phyloP scores from a whole-genome alignment of 2,113 vertebrate species.

The Buteo buteo region DNA sequence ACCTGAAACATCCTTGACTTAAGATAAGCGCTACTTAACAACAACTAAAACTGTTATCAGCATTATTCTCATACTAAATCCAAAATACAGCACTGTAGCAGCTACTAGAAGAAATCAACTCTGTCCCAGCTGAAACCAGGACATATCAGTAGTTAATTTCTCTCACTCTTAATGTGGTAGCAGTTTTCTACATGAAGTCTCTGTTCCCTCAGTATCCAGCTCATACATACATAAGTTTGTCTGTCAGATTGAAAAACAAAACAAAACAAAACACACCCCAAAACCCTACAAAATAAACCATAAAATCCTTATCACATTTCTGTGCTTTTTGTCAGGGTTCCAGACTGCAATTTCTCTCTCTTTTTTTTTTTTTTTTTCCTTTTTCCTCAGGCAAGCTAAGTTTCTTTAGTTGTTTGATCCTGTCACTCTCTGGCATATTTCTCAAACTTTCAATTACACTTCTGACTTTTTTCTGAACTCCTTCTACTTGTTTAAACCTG shows the following conservation, averaged over 20 bases:
- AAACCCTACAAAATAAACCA: neutral
- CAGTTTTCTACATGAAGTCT: neutral
- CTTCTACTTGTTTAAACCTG: neutral
- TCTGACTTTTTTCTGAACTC: neutral
- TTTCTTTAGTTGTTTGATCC: neutral
- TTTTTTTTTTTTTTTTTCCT: neutral
- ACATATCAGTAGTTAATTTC: neutral
- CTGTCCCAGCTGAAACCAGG: no score
- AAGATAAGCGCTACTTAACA: no score
- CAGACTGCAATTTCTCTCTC: neutral
- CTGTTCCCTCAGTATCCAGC: neutral
- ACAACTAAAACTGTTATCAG: no score
- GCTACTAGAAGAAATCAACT: no score
- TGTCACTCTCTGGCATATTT: neutral
- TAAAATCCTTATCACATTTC: neutral
- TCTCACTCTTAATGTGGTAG: neutral
- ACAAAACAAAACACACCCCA: neutral
- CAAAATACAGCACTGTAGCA: no score
- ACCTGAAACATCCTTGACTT: no score
- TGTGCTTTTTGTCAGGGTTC: neutral
- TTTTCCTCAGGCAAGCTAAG: neutral
- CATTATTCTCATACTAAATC: no score
- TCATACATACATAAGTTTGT: neutral
- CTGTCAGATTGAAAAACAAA: neutral
- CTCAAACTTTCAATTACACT: neutral